A percentile compares a stretch with the other conserved stretches of the same genome.
phyloP scores from a whole-genome alignment of 2,797 vertebrate species.

The Pipistrellus kuhlii region DNA sequence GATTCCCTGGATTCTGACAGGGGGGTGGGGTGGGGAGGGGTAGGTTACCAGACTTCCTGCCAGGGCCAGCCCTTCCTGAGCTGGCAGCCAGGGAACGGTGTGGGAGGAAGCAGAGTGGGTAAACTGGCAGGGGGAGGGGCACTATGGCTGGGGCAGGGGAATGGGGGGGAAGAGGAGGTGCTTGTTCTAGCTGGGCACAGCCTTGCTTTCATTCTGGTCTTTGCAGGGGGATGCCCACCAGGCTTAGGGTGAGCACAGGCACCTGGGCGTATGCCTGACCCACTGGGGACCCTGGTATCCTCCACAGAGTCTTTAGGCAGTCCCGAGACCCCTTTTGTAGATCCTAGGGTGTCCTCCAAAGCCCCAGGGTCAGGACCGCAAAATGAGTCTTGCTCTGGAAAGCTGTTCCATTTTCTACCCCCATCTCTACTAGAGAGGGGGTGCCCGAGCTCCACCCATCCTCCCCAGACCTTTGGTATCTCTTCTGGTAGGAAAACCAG shows the following conservation, averaged over 20 bases:
- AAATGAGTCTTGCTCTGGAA: slow-evolving; percentile 12
- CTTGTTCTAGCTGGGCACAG: background rate
- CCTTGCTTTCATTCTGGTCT: background rate
- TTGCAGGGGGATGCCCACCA: background rate
- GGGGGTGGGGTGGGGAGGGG: background rate
- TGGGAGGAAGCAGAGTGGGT: background rate
- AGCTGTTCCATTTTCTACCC: background rate
- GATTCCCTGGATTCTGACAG: slow-evolving; percentile 42
- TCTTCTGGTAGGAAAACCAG: slow-evolving; percentile 23
- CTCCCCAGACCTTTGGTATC: background rate
- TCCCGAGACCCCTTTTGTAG: slow-evolving; percentile 6
- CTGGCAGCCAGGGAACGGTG: background rate
- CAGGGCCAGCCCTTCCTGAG: slow-evolving; percentile 59
- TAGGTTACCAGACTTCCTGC: background rate
- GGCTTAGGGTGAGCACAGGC: background rate
- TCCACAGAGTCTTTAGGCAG: background rate
- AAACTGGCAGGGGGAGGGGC: background rate
- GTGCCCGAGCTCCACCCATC: background rate
- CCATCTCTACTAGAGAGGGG: background rate
- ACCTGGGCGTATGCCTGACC: background rate
- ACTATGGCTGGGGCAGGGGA: too few species aligned
- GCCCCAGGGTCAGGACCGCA: background rate
- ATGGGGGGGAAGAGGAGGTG: too few species aligned
- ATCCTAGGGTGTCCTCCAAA: background rate
- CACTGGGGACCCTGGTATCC: background rate